These are phyloP conservation scores for Pardosa pseudoannulata DNA, from an alignment of 2,888 invertebrate species.

Conservation along the genomic window DNA sequence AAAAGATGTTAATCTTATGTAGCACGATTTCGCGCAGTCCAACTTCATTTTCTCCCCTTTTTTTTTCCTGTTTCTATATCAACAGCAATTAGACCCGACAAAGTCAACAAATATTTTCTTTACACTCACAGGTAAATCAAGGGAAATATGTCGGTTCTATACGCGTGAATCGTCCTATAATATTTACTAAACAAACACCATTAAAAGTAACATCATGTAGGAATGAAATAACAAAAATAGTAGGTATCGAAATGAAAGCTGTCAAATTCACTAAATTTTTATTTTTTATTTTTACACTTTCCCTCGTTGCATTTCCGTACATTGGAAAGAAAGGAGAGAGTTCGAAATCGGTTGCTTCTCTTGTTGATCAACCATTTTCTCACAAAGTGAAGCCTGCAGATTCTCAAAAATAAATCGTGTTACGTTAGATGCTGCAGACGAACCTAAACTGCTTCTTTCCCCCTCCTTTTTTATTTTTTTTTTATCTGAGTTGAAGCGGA, in stretches of 20 bases:
- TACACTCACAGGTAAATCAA: no score
- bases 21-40: no score
- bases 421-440: not conserved
- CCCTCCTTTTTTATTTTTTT: not conserved
- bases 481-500: not conserved
- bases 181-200: not conserved
- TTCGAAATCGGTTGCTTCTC: not conserved
- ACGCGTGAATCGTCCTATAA: no score
- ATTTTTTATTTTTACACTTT: no score
- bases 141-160: no score
- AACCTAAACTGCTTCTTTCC: not conserved
- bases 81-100: no score
- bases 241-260: not conserved
- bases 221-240: not conserved
- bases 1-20: no score
- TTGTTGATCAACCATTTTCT: slow-evolving; percentile 5
- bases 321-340: not conserved
- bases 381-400: not conserved
- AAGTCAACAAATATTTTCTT: no score
- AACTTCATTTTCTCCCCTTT: no score
- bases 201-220: not conserved
- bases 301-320: not conserved
- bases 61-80: no score
- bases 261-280: not conserved
- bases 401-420: slow-evolving; percentile 9